Conservation (phyloP, 2,888 invertebrate genomes). For the Leptinotarsa haldemani region DNA sequence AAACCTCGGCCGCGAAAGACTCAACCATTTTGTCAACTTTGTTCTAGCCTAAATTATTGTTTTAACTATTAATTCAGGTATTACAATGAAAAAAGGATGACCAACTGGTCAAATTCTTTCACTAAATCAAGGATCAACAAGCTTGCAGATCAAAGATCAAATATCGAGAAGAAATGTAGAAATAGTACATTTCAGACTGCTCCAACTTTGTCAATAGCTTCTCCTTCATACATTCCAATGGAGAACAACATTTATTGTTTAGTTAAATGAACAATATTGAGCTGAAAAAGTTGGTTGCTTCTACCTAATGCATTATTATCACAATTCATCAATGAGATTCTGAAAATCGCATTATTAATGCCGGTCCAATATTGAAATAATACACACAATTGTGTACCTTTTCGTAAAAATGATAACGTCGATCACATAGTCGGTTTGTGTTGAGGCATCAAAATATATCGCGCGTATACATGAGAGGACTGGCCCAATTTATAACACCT, state of each 20-base stretch:
- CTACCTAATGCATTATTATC: neutral
- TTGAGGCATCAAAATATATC: conserved; percentile 42
- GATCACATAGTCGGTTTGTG: conserved; percentile 7
- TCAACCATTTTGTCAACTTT: no score
- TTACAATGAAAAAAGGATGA: no score
- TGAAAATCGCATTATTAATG: neutral
- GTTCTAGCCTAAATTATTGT: no score
- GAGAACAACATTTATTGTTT: neutral
- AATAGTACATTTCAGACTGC: no score
- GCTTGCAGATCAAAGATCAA: no score
- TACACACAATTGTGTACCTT: neutral
- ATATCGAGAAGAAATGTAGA: no score
- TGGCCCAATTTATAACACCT: conserved; percentile 52
- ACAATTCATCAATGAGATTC: conserved; percentile 7
- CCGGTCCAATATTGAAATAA: neutral
- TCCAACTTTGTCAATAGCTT: no score
- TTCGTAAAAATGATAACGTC: neutral
- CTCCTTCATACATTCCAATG: no score
- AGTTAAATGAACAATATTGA: neutral
- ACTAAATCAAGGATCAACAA: no score
- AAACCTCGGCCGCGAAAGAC: no score
- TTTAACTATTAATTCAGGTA: no score
- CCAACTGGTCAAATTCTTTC: no score
- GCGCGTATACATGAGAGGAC: conserved; percentile 61
- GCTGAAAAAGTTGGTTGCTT: neutral